A percentile compares a stretch with the other conserved stretches of the same genome.
phyloP scores from a whole-genome alignment of 2,797 vertebrate genomes.

The Sebastes itinus region DNA sequence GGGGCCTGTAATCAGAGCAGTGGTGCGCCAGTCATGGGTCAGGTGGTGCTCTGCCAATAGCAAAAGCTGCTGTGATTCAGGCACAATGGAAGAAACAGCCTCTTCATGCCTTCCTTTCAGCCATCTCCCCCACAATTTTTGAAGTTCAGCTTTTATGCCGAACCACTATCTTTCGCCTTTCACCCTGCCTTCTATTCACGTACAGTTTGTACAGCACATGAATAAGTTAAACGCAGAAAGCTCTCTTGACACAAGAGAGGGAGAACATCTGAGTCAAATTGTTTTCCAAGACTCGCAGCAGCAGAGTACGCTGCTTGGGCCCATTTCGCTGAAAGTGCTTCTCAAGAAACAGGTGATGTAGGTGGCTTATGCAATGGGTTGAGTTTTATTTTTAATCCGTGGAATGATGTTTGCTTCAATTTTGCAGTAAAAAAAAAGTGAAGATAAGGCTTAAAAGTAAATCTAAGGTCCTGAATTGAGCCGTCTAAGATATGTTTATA shows the following conservation, averaged over 20 bases:
- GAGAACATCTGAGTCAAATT: constrained; percentile 63
- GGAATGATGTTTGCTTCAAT: constrained; percentile 29
- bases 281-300: constrained; percentile 67
- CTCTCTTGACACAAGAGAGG: constrained; percentile 67
- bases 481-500: background rate
- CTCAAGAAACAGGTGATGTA: constrained; percentile 74
- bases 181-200: constrained; percentile 58
- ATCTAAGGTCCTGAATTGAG: background rate
- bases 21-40: constrained; percentile 50
- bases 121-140: constrained; percentile 58
- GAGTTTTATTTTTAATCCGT: constrained; percentile 65
- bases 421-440: constrained; percentile 7
- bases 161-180: constrained; percentile 64
- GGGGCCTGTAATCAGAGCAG: constrained; percentile 36
- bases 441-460: constrained; percentile 12
- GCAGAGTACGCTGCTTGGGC: constrained; percentile 60
- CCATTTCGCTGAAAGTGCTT: constrained; percentile 70
- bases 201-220: constrained; percentile 71
- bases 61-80: constrained; percentile 50
- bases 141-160: constrained; percentile 67
- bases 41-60: constrained; percentile 47
- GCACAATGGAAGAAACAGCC: constrained; percentile 50
- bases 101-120: constrained; percentile 59
- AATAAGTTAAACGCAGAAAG: constrained; percentile 81
- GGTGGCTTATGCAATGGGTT: constrained; percentile 68